Evolutionary conservation across 2,113 vertebrate species (phyloP), one percentile per base, ranked within the genome.

Genomic region (Diadophis punctatus): DNA sequence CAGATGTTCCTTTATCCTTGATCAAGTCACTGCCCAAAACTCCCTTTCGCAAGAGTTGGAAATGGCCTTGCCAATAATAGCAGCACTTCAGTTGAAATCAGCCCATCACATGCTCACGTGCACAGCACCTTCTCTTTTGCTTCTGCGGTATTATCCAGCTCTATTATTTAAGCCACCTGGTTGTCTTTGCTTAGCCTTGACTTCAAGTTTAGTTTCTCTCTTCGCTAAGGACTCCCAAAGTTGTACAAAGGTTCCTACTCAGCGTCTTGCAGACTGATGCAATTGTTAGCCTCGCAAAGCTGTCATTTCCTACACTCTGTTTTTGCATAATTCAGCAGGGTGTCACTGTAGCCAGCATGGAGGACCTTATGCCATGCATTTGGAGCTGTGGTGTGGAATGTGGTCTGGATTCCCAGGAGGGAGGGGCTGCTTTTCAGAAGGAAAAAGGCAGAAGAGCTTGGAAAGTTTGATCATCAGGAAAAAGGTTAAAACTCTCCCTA

Each of bases 31-130:
- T 68, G 60, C 86, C 8, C 46, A 52, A 87, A 58, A 87, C 8
- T 39, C 8, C 46, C 8, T 23, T 34, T 14, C 22, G 8, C 30
- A 60, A 60, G 22, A 25, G 80, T 93, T 94, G 92, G 90, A 91
- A 95, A 88, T 84, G 93, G 92, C 84, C 48, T 0, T 34, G 92
- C 94, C 95, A 92, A 94, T 95, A 95, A 93, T 88, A 96, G 92
- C 90, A 96, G 92, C 88, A 7, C 88, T 94, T 95, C 94, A 94
- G 25, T 58, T 91, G 25, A 9, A 89, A 55, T 56, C 84, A 95
- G 95, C 94, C 30, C 91, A 55, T 46, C 25, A 92, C 20, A 46
- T 80, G 25, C 91, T 93, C 92, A 74, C 55, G 43, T 93, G 9
- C 46, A 22, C 30, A 89, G 22, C 4, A 91, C 0, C 0, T n/a